Base-by-base conservation (phyloP, 2,888 invertebrate species). In the Acleris holmiana region DNA sequence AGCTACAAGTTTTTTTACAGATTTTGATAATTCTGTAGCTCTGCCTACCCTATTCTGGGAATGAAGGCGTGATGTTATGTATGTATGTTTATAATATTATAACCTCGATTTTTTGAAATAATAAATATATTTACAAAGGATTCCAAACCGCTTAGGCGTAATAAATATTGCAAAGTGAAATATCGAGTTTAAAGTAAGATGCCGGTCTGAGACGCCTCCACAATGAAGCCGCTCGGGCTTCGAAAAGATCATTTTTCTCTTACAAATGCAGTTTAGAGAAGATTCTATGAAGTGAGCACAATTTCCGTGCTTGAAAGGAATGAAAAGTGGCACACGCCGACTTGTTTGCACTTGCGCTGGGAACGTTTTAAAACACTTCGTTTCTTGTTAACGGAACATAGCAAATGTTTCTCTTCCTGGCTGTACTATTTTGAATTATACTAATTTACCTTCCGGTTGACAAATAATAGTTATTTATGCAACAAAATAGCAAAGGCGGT, bases 231-330 rank as follows among this genome's bases (percentile, higher is more conserved):
- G 54, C 59, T 50, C 29, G 44, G 19, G 65, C 48, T 60, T 50
- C 59, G 44, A 48, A 65, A 65, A 49, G 59, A 55, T 65, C 65
- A 65, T 60, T 65, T 65, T 60, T 65, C 65, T 65, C 49, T 49
- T 49, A 60, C 59, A 50, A 65, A 55, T 55, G 44, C 53, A 60
- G 59, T 65, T 64, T 35, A 44, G 50, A 65, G 29, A 47, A 57
- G 65, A 60, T 55, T 65, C 46, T 50, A 55, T 65, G 55, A 60
- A 65, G 59, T 55, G 56, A 54, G 65, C 21, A 65, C 65, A 55
- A 65, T 65, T 65, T 65, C 65, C 65, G 59, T 55, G 19, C 60
- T 55, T 65, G 55, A 65, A 65, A 65, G 59, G 65, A 65, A 65
- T 49, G 58, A 65, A 64, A 59, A 65, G 49, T 59, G 49, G 65